A percentile compares a stretch with the other conserved stretches of the same genome.
phyloP scores from a whole-genome alignment of 2,113 vertebrate genomes.

The Climacteris rufus region DNA sequence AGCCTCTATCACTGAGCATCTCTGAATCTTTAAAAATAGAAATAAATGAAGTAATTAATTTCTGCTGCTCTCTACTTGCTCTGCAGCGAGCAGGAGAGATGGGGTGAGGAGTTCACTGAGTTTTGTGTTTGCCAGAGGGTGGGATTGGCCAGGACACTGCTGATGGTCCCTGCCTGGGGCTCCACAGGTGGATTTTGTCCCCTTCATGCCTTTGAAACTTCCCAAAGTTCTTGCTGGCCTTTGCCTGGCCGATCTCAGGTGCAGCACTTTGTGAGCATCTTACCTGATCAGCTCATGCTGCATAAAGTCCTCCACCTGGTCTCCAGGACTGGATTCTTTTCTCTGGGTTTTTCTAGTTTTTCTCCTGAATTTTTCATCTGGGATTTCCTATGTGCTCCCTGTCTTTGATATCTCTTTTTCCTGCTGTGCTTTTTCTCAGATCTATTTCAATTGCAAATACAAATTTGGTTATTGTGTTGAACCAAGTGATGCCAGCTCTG shows the following conservation, averaged over 20 bases:
- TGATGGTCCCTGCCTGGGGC: not conserved
- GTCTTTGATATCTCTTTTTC: not conserved
- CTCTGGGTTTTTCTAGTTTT: not conserved
- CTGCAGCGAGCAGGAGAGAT: not conserved
- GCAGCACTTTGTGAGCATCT: not conserved
- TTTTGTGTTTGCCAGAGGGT: not conserved
- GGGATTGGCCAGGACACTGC: not conserved
- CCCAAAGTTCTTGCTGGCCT: not conserved
- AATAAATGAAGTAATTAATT: not conserved
- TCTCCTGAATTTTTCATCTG: not conserved
- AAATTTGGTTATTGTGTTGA: not conserved
- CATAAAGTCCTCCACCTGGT: not conserved
- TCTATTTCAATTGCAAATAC: not conserved
- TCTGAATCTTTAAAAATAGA: slow-evolving; percentile 45
- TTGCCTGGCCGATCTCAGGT: not conserved
- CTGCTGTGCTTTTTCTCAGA: not conserved
- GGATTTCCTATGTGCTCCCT: not conserved
- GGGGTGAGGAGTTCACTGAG: not conserved
- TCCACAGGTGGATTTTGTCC: not conserved
- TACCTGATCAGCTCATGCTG: not conserved
- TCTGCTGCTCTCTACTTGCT: not conserved
- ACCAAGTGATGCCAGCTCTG: not conserved
- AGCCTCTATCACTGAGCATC: not conserved
- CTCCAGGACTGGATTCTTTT: not conserved
- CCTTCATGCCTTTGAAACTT: not conserved